These are phyloP conservation scores for Rhinogobius similis DNA, from an alignment of 2,113 vertebrate species.

Conservation along the genomic window DNA sequence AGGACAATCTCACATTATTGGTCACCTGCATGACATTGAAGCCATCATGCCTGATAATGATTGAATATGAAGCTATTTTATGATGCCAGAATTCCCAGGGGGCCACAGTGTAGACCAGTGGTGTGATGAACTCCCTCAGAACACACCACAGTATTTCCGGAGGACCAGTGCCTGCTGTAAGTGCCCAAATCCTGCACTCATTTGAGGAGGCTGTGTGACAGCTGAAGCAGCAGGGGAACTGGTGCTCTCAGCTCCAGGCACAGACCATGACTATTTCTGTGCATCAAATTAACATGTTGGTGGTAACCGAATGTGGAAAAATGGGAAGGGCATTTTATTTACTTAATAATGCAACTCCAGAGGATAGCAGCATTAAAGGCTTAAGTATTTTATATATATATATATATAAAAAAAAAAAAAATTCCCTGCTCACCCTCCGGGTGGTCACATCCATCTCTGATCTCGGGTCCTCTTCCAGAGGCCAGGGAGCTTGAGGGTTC, in stretches of 20 bases:
- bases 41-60: slow-evolving; percentile 31
- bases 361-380: no score
- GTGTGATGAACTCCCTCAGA: slow-evolving; percentile 23
- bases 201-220: slow-evolving; percentile 24
- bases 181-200: slow-evolving; percentile 15
- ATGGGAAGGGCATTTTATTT: no score
- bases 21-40: slow-evolving; percentile 16
- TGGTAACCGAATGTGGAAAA: neutral
- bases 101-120: slow-evolving; percentile 16
- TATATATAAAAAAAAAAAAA: no score
- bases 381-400: no score
- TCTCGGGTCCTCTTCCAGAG: no score
- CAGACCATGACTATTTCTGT: slow-evolving; percentile 2
- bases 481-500: no score
- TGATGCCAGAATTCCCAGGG: slow-evolving; percentile 11
- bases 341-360: no score
- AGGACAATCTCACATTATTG: slow-evolving; percentile 9
- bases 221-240: slow-evolving; percentile 19
- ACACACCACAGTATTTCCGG: slow-evolving; percentile 26
- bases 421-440: no score
- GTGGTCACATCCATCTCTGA: no score
- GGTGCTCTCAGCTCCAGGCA: neutral
- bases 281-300: neutral
- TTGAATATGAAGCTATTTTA: slow-evolving; percentile 28
- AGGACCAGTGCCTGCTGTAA: slow-evolving; percentile 18